phyloP scores from a whole-genome alignment of 2,797 vertebrate species.

The Pagetopsis macropterus region DNA sequence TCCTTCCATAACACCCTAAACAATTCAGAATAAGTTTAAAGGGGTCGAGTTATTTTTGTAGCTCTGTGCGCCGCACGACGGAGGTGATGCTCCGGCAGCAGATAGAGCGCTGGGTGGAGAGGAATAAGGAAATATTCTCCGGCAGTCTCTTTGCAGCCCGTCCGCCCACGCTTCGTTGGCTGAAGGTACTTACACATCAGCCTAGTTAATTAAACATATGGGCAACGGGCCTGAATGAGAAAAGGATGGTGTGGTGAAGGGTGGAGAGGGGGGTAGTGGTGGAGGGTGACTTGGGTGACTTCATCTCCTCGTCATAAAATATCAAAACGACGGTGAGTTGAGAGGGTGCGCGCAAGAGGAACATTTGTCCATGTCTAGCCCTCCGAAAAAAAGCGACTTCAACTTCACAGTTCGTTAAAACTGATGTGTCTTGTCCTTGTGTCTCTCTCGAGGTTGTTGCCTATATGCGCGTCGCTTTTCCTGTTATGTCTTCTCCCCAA shows the following conservation, averaged over 20 bases:
- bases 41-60: conserved; percentile 54
- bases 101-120: conserved; percentile 47
- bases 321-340: conserved; percentile 40
- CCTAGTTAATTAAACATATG: conserved; percentile 80
- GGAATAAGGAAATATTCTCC: conserved; percentile 58
- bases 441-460: conserved; percentile 5
- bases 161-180: conserved; percentile 73
- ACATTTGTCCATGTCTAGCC: conserved; percentile 34
- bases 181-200: conserved; percentile 79
- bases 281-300: conserved; percentile 55
- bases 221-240: conserved; percentile 56
- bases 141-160: conserved; percentile 66
- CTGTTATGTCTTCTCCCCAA: conserved; percentile 19
- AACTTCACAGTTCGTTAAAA: conserved; percentile 64
- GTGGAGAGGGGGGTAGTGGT: conserved; percentile 1
- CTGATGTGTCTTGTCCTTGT: conserved; percentile 28
- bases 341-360: conserved; percentile 41
- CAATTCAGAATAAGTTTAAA: conserved; percentile 67
- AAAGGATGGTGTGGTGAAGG: conserved; percentile 16
- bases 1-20: conserved; percentile 21
- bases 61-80: conserved; percentile 24
- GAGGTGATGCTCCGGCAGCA: conserved; percentile 57
- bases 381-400: conserved; percentile 27
- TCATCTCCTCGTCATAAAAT: conserved; percentile 66
- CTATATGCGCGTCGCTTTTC: conserved; percentile 20